A percentile compares a stretch with the other conserved stretches of the same genome.
Evolutionary conservation across 2,113 vertebrate species (phyloP).

Genomic region (Macquaria australasica): DNA sequence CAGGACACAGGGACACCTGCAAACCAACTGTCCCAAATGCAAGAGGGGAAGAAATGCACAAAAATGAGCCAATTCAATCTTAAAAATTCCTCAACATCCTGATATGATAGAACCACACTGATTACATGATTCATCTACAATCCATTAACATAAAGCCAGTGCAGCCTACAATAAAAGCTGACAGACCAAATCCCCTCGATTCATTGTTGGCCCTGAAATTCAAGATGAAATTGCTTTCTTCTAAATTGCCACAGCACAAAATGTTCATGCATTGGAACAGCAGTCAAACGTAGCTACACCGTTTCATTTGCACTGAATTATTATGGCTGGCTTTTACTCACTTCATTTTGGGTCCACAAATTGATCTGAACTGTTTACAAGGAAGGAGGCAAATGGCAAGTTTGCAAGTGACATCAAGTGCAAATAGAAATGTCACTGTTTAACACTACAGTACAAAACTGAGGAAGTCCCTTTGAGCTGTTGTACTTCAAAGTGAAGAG

Average conservation of each 20-base stretch:
- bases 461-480: slow-evolving; percentile 25
- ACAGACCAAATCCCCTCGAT: slow-evolving; percentile 43
- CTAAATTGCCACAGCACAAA: slow-evolving; percentile 43
- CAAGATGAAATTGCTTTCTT: slow-evolving; percentile 52
- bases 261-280: slow-evolving; percentile 33
- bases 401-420: slow-evolving; percentile 44
- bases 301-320: slow-evolving; percentile 55
- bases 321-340: slow-evolving; percentile 40
- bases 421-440: slow-evolving; percentile 59
- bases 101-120: slow-evolving; percentile 6
- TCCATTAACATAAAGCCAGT: slow-evolving; percentile 18
- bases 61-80: background rate
- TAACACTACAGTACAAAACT: slow-evolving; percentile 9
- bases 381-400: slow-evolving; percentile 29
- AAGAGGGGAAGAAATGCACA: background rate
- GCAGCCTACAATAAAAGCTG: slow-evolving; percentile 33
- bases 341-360: slow-evolving; percentile 48
- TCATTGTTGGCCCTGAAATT: slow-evolving; percentile 49
- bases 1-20: background rate
- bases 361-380: slow-evolving; percentile 47
- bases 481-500: slow-evolving; percentile 8
- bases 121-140: slow-evolving; percentile 45
- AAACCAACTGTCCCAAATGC: background rate
- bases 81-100: slow-evolving; percentile 8
- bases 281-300: slow-evolving; percentile 29